A percentile compares a stretch with the other conserved stretches of the same genome.
Evolutionary conservation across 2,113 vertebrate species (phyloP).

Genomic region (Micronycteris hirsuta): DNA sequence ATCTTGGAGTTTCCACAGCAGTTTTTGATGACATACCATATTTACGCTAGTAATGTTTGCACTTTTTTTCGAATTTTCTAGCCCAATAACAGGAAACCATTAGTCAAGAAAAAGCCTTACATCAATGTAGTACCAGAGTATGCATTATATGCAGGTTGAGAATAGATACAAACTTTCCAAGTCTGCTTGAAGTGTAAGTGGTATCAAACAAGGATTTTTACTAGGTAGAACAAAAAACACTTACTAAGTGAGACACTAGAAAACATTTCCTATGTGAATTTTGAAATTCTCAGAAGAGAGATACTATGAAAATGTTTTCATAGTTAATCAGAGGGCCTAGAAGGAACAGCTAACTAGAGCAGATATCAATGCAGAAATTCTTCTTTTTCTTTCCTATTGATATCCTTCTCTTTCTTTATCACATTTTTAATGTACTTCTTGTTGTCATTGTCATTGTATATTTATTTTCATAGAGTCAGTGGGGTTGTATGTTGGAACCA

Average conservation of each 20-base stretch:
- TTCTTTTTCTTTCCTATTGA: neutral
- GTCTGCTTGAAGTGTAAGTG: neutral
- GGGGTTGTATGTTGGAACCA: neutral
- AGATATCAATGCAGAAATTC: neutral
- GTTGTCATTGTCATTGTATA: neutral
- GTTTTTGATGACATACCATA: slow-evolving; percentile 61
- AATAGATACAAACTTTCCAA: neutral
- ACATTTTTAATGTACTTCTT: neutral
- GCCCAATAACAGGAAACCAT: neutral
- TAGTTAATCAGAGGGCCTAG: neutral
- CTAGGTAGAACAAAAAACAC: neutral
- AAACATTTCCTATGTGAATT: neutral
- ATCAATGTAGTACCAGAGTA: neutral
- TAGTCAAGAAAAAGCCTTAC: neutral
- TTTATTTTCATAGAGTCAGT: neutral
- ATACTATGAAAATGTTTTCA: neutral
- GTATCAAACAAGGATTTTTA: neutral
- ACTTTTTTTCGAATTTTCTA: slow-evolving; percentile 38
- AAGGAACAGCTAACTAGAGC: neutral
- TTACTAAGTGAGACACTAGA: neutral
- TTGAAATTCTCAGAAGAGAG: neutral
- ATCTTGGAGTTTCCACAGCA: slow-evolving; percentile 65
- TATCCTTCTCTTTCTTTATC: neutral
- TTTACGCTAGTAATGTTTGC: slow-evolving; percentile 47
- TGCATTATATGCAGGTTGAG: neutral